phyloP scores from a whole-genome alignment of 2,888 invertebrate genomes.

The Bombyx huttoni region DNA sequence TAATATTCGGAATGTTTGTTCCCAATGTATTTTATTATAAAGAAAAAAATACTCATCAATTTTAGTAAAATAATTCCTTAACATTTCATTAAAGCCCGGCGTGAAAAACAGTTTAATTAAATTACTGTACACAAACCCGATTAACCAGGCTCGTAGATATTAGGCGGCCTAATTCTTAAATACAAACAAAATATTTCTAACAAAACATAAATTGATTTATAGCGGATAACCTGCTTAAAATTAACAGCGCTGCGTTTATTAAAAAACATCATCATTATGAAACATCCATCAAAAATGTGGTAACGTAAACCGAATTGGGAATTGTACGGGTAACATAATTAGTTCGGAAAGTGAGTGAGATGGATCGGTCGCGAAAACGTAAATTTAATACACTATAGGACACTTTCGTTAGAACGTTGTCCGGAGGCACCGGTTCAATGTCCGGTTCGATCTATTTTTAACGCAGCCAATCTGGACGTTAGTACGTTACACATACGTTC shows the following conservation, averaged over 20 bases:
- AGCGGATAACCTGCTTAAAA: not conserved
- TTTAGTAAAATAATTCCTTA: not conserved
- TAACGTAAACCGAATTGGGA: not conserved
- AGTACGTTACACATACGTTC: conserved; percentile 30
- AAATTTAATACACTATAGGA: conserved; percentile 37
- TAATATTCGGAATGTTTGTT: too few species aligned
- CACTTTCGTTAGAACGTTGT: conserved; percentile 61
- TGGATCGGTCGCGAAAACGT: conserved; percentile 45
- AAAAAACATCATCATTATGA: not conserved
- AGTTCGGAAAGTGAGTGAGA: conserved; percentile 14
- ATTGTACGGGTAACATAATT: not conserved
- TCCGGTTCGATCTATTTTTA: conserved; percentile 65
- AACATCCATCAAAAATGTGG: not conserved
- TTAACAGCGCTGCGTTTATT: not conserved
- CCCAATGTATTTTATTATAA: too few species aligned
- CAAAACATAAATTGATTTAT: not conserved
- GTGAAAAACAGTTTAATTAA: not conserved
- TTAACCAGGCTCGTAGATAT: not conserved
- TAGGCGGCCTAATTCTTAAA: not conserved
- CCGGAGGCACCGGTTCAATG: conserved; percentile 61
- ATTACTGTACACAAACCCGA: not conserved
- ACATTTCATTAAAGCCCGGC: not conserved
- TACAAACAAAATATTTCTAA: not conserved
- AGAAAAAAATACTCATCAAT: not conserved
- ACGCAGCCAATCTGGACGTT: conserved; percentile 31